phyloP scores from a whole-genome alignment of 2,113 vertebrate species.

The Hipposideros armiger region DNA sequence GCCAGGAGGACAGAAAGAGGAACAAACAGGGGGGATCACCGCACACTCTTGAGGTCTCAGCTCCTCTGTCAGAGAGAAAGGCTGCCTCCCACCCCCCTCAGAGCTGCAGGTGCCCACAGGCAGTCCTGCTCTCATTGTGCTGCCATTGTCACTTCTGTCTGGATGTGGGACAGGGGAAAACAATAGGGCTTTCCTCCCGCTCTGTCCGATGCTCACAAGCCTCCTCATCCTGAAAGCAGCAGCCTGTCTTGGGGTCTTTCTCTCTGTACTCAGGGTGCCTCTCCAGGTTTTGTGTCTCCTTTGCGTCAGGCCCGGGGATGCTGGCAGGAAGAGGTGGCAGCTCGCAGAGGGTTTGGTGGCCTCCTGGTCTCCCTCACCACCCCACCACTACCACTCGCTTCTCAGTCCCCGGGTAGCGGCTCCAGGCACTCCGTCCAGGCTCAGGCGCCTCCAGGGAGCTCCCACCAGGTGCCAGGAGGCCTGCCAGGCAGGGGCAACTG shows the following conservation, averaged over 20 bases:
- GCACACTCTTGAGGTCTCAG: rapidly evolving
- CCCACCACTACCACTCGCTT: too few relatives aligned
- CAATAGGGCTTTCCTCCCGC: rapidly evolving
- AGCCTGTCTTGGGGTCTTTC: rapidly evolving
- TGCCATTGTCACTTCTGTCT: not conserved
- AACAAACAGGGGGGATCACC: too few relatives aligned
- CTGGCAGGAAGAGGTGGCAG: too few relatives aligned
- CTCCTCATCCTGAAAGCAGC: not conserved
- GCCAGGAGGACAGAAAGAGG: not conserved
- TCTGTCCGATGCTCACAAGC: not conserved
- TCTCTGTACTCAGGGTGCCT: too few relatives aligned
- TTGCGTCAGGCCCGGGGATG: rapidly evolving
- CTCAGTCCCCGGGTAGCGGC: too few relatives aligned
- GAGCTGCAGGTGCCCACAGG: not conserved
- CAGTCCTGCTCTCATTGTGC: rapidly evolving
- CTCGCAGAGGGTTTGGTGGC: too few relatives aligned
- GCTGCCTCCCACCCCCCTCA: not conserved
- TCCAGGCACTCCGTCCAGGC: too few relatives aligned
- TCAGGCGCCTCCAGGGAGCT: too few relatives aligned
- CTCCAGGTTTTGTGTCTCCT: not conserved
- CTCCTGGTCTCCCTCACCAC: too few relatives aligned
- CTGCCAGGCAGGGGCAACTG: too few relatives aligned
- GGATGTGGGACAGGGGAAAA: rapidly evolving
- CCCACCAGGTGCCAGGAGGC: too few relatives aligned
- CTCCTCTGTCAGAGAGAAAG: not conserved